Evolutionary conservation across 2,113 vertebrate species (phyloP).

Genomic region (Eolophus roseicapilla): DNA sequence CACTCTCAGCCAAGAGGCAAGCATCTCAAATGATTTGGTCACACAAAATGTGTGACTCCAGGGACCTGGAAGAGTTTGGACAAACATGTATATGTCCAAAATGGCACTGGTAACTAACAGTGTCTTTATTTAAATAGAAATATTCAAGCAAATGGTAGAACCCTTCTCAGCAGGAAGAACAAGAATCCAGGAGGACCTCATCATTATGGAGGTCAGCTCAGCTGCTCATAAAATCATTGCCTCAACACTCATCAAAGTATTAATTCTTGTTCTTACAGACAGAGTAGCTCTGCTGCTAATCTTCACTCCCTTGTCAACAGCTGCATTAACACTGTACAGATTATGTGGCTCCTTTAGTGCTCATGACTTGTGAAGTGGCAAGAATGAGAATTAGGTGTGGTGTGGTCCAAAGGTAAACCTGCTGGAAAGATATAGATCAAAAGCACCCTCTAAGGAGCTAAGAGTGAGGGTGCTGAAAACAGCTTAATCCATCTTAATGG

Average conservation of each 20-base stretch:
- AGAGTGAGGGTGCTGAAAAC: neutral
- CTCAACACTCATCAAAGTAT: neutral
- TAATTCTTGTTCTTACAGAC: neutral
- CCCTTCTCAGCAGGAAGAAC: neutral
- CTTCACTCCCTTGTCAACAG: neutral
- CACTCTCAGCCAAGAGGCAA: neutral
- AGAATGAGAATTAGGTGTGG: neutral
- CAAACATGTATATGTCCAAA: fast-evolving
- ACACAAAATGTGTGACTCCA: neutral
- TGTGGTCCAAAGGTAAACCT: neutral
- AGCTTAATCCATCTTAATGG: neutral
- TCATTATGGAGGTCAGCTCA: neutral
- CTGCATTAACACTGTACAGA: neutral
- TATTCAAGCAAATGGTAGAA: neutral
- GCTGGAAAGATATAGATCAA: neutral
- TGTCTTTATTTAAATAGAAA: neutral
- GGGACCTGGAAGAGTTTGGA: neutral
- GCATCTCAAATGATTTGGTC: neutral
- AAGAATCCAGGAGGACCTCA: neutral
- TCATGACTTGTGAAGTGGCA: neutral
- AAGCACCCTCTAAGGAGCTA: neutral
- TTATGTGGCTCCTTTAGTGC: neutral
- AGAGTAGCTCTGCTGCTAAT: neutral
- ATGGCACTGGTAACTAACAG: neutral
- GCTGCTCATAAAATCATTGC: neutral